Evolutionary conservation across 2,113 vertebrate species (phyloP), one percentile per base, ranked within the genome.

Genomic region (Gnathonemus echidnorhynchus): DNA sequence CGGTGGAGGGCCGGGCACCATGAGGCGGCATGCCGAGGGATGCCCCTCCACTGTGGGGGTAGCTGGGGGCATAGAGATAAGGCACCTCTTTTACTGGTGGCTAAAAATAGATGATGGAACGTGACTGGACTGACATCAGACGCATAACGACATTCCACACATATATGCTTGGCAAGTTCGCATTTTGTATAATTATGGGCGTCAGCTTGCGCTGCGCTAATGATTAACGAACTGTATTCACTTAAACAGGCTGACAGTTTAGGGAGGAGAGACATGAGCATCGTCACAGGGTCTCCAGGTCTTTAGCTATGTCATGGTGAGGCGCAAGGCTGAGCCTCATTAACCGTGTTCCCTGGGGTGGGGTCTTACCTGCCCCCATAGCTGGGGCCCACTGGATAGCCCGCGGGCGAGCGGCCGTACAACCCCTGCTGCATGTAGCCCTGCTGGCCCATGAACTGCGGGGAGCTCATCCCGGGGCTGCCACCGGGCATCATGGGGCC

Each of bases 371-470:
- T 97, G 0, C 97, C 92, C 0, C 94, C 1, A 50, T 98, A 98
- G 8, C 97, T 94, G 0, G 97, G 96, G 0, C 95, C 96, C 0
- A 95, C 93, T 0, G 90, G 88, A 88, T 95, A 95, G 0, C 97
- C 94, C 21, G 5, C 56, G 0, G 93, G 21, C 0, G 93, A 92
- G 0, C 97, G 96, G 62, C 96, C 91, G 0, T 98, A 98, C 95
- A 98, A 93, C 0, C 96, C 95, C 13, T 97, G 97, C 91, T 96
- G 97, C 91, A 97, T 93, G 5, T 97, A 98, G 87, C 95, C 95
- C 92, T 97, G 97, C 95, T 98, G 98, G 0, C 96, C 95, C 93
- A 98, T 95, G 94, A 97, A 98, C 1, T 95, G 96, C 0, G 97
- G 96, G 0, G 97, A 96, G 19, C 93, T 96, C 96, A 98, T 96